Conservation (phyloP, 2,888 invertebrate species). For the Trissolcus japonicus region DNA sequence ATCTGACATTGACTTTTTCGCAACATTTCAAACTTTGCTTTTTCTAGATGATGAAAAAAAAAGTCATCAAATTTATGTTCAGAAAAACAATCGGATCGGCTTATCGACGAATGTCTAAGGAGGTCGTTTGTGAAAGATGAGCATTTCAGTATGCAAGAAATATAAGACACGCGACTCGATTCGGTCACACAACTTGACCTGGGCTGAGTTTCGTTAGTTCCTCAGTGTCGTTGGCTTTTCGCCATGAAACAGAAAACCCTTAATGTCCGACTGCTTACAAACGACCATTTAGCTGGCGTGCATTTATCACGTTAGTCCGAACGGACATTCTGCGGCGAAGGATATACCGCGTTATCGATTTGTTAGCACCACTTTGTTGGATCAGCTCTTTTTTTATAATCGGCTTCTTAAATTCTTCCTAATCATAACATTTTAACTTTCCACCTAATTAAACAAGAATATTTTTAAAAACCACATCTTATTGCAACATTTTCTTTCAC, state of each 20-base stretch:
- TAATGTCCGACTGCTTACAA: constrained; percentile 47
- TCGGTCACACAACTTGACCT: too few relatives aligned
- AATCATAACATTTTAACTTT: background rate
- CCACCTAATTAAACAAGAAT: too few relatives aligned
- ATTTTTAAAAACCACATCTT: too few relatives aligned
- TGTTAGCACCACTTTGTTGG: constrained; percentile 43
- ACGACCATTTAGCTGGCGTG: constrained; percentile 49
- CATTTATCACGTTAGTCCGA: constrained; percentile 49
- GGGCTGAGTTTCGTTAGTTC: constrained; percentile 34
- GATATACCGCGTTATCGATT: constrained; percentile 51
- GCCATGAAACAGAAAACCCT: constrained; percentile 53
- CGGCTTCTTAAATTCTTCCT: background rate
- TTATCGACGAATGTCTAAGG: background rate
- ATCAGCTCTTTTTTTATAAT: constrained; percentile 28
- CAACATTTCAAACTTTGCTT: background rate
- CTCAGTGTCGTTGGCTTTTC: constrained; percentile 50
- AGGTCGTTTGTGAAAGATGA: background rate
- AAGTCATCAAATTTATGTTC: too few relatives aligned
- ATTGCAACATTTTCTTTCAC: too few relatives aligned
- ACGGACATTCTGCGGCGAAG: constrained; percentile 46
- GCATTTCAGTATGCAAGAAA: constrained; percentile 1
- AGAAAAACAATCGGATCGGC: too few relatives aligned
- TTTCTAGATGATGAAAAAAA: background rate
- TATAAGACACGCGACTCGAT: constrained; percentile 70
- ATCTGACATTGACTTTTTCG: constrained; percentile 14